Conservation (phyloP, 2,113 vertebrate species). For the Dermatemys mawii region DNA sequence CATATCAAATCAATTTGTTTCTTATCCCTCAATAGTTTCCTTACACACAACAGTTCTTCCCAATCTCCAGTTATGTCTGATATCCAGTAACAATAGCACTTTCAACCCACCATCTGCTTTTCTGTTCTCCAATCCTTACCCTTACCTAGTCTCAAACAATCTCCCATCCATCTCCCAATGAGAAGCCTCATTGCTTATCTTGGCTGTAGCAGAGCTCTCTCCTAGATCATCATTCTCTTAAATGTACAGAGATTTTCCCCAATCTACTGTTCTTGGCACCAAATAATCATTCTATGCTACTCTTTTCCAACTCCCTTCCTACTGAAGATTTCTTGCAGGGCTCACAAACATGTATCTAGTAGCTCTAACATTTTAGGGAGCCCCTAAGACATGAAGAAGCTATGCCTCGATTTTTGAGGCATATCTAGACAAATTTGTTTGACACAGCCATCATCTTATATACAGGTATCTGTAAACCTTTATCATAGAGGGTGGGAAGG, state of each 20-base stretch:
- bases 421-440: neutral
- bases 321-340: neutral
- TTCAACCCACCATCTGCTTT: slow-evolving; percentile 56
- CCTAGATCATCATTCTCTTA: neutral
- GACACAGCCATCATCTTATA: neutral
- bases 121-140: slow-evolving; percentile 33
- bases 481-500: neutral
- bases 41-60: neutral
- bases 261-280: neutral
- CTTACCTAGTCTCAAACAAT: slow-evolving; percentile 47
- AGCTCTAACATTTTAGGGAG: slow-evolving; percentile 10
- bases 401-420: neutral
- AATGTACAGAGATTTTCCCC: slow-evolving; percentile 5
- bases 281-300: slow-evolving; percentile 27
- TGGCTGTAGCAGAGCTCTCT: neutral
- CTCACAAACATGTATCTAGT: neutral
- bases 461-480: neutral
- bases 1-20: neutral
- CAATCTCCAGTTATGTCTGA: slow-evolving; percentile 54
- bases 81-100: neutral
- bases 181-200: slow-evolving; percentile 8
- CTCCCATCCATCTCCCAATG: neutral
- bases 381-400: neutral
- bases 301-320: neutral
- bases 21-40: slow-evolving; percentile 47